These are phyloP conservation scores for Perdita meconis DNA, from an alignment of 2,888 invertebrate genomes.

Conservation along the genomic window DNA sequence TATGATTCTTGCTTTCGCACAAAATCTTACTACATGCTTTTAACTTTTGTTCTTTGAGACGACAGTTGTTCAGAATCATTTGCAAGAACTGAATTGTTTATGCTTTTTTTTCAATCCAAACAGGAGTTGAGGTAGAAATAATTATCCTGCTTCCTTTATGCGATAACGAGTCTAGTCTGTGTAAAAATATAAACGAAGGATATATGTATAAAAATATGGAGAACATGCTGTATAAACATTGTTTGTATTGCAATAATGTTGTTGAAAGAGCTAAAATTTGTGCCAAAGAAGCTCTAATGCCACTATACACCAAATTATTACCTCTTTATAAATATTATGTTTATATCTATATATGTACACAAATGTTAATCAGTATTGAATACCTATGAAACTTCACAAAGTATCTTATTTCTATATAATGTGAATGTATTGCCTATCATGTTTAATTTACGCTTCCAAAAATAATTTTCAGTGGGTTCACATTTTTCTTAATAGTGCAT, in stretches of 20 bases:
- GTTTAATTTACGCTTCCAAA: slow-evolving; percentile 50
- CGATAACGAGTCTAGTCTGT: slow-evolving; percentile 22
- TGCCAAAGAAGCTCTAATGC: slow-evolving; percentile 1
- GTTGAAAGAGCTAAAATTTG: neutral
- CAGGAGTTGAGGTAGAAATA: slow-evolving; percentile 19
- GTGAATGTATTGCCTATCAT: slow-evolving; percentile 42
- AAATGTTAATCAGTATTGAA: slow-evolving; percentile 1
- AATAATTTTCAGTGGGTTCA: slow-evolving; percentile 37
- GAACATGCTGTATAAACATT: neutral
- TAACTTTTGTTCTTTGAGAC: slow-evolving; percentile 16
- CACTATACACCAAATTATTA: slow-evolving; percentile 7
- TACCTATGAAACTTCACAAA: slow-evolving; percentile 32
- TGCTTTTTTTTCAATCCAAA: slow-evolving; percentile 17
- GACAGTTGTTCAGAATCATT: slow-evolving; percentile 4
- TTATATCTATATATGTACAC: neutral
- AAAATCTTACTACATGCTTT: slow-evolving; percentile 37
- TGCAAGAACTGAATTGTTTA: slow-evolving; percentile 1
- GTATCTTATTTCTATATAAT: slow-evolving; percentile 46
- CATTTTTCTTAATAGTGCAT: slow-evolving; percentile 62
- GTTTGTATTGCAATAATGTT: neutral
- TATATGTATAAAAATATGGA: neutral
- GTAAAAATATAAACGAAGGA: slow-evolving; percentile 4
- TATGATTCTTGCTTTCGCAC: slow-evolving; percentile 43
- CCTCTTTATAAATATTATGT: slow-evolving; percentile 15
- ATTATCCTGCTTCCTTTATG: slow-evolving; percentile 18